Evolutionary conservation across 2,113 vertebrate species (phyloP).

Genomic region (Salminus brasiliensis): DNA sequence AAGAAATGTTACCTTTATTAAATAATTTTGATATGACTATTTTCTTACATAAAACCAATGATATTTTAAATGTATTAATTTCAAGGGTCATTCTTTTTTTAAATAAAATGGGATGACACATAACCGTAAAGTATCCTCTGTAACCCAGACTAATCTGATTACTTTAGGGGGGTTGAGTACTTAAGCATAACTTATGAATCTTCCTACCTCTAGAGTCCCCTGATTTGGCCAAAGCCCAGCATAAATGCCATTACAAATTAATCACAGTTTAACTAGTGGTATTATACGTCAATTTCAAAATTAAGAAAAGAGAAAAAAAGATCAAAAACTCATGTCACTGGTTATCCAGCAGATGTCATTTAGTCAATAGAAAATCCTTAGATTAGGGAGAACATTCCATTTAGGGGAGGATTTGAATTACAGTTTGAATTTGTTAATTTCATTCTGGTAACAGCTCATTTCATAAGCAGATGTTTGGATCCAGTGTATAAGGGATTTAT

Average conservation of each 20-base stretch:
- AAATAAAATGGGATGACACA: too few species aligned
- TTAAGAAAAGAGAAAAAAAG: neutral
- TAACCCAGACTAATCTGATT: too few species aligned
- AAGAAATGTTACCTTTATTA: too few species aligned
- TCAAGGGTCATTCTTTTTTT: too few species aligned
- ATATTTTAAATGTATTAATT: too few species aligned
- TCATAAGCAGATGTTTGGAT: conserved; percentile 12
- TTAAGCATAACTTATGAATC: too few species aligned
- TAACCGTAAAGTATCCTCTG: too few species aligned
- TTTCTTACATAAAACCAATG: too few species aligned
- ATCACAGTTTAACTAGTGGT: neutral
- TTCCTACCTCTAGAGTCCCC: neutral
- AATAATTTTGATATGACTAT: too few species aligned
- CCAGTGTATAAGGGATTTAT: conserved; percentile 30
- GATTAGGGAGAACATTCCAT: neutral
- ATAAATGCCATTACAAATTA: too few species aligned
- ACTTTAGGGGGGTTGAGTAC: too few species aligned
- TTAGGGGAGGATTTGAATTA: neutral
- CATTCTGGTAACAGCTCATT: neutral
- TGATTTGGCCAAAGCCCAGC: too few species aligned
- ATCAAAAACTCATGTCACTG: neutral
- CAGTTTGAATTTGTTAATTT: conserved; percentile 3
- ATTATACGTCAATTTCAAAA: neutral
- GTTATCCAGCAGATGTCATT: conserved; percentile 1
- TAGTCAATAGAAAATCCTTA: conserved; percentile 41